These are phyloP conservation scores for Ophthalmotilapia sp. DNA, from an alignment of 2,113 vertebrate genomes.

Conservation along the genomic window DNA sequence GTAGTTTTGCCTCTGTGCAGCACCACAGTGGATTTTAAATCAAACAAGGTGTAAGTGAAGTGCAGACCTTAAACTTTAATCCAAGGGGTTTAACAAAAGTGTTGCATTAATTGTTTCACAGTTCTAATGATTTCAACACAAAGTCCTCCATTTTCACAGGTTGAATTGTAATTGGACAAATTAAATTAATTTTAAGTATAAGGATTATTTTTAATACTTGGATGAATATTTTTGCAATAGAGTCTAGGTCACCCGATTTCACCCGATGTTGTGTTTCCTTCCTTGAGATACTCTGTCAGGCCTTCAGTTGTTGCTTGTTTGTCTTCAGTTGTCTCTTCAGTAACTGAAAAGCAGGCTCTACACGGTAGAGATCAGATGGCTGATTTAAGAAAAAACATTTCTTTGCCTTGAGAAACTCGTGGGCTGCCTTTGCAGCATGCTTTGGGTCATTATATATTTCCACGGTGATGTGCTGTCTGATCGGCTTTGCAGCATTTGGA, in stretches of 20 bases:
- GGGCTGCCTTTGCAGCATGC: not conserved
- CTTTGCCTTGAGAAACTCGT: not conserved
- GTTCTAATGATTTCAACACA: not conserved
- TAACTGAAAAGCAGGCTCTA: not conserved
- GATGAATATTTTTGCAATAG: not conserved
- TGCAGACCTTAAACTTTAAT: not conserved
- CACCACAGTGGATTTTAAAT: not conserved
- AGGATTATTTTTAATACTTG: not conserved
- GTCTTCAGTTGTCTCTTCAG: not conserved
- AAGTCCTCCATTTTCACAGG: not conserved
- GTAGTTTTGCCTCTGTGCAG: not conserved
- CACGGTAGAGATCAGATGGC: rapidly evolving
- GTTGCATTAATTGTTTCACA: not conserved
- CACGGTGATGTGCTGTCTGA: not conserved
- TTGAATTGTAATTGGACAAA: not conserved
- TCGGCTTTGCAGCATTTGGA: not conserved
- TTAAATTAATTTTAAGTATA: not conserved
- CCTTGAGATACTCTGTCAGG: not conserved
- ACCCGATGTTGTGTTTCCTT: not conserved
- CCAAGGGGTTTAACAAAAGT: not conserved
- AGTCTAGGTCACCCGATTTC: not conserved
- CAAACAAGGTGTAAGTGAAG: not conserved
- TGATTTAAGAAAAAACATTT: not conserved
- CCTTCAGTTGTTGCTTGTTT: not conserved
- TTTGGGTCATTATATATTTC: not conserved